Evolutionary conservation across 2,113 vertebrate species (phyloP).

Genomic region (Phycodurus eques): DNA sequence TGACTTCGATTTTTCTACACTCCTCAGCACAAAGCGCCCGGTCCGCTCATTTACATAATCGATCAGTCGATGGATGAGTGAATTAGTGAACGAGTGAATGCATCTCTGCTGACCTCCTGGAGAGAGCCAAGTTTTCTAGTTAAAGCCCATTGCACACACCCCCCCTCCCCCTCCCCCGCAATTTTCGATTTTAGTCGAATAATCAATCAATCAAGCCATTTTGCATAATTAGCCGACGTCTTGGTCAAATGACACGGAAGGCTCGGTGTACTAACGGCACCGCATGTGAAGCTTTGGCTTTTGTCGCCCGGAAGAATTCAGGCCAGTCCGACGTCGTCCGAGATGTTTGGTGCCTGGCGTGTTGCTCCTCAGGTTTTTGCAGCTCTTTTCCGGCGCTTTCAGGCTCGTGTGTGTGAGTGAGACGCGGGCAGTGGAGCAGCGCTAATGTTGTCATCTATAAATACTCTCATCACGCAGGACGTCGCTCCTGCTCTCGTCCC

Average conservation of each 20-base stretch:
- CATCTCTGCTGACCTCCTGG: background rate
- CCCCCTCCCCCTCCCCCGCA: no score
- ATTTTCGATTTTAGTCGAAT: no score
- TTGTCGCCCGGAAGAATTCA: background rate
- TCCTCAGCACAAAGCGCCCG: background rate
- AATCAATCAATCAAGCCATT: no score
- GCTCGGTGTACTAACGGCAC: no score
- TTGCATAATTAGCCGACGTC: no score
- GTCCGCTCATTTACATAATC: background rate
- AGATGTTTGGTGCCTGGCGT: background rate
- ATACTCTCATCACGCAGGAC: conserved; percentile 41
- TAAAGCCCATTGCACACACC: background rate
- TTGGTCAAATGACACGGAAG: no score
- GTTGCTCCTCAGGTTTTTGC: conserved; percentile 7
- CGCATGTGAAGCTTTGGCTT: no score
- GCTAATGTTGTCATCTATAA: conserved; percentile 59
- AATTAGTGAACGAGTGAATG: background rate
- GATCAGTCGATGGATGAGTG: background rate
- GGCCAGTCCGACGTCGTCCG: background rate
- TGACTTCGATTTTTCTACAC: background rate
- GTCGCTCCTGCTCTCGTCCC: conserved; percentile 4
- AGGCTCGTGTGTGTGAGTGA: conserved; percentile 5
- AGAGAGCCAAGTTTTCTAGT: background rate
- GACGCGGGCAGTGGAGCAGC: conserved; percentile 48
- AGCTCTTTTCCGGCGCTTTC: background rate